A percentile compares a stretch with the other conserved stretches of the same genome.
Evolutionary conservation across 1,140 invertebrate species (phyloP).

Genomic region (Drosophila mauritiana): DNA sequence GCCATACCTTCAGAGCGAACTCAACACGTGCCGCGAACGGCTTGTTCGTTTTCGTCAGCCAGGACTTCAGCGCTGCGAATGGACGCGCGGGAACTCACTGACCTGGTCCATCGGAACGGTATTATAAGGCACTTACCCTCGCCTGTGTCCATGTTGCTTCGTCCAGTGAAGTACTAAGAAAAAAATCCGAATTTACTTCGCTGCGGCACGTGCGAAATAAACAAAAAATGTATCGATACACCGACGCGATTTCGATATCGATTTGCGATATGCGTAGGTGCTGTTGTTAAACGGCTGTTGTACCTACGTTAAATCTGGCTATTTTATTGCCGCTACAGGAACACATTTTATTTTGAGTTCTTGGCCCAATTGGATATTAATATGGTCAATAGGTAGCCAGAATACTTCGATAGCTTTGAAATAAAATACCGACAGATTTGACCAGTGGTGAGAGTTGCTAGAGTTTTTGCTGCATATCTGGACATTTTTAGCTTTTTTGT

Average conservation of each 20-base stretch:
- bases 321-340: no score
- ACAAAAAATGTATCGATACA: neutral
- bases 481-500: neutral
- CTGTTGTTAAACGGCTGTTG: neutral
- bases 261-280: neutral
- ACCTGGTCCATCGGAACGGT: neutral
- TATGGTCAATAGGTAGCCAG: no score
- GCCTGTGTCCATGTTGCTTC: slow-evolving; percentile 58
- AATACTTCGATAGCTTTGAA: no score
- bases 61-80: slow-evolving; percentile 61
- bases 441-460: no score
- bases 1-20: slow-evolving; percentile 77
- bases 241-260: neutral
- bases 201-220: neutral
- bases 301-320: no score
- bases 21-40: slow-evolving; percentile 55
- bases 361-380: no score
- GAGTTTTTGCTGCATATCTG: no score
- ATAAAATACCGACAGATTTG: no score
- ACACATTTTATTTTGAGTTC: no score
- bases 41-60: slow-evolving; percentile 57
- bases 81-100: neutral
- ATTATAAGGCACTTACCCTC: slow-evolving; percentile 38
- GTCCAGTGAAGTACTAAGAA: slow-evolving; percentile 5
- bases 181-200: slow-evolving; percentile 11